Percentiles rank a stretch among this genome's conserved stretches.
These are phyloP conservation scores for Dysmachus trigonus DNA, from an alignment of 2,888 invertebrate species.

Conservation along the genomic window DNA sequence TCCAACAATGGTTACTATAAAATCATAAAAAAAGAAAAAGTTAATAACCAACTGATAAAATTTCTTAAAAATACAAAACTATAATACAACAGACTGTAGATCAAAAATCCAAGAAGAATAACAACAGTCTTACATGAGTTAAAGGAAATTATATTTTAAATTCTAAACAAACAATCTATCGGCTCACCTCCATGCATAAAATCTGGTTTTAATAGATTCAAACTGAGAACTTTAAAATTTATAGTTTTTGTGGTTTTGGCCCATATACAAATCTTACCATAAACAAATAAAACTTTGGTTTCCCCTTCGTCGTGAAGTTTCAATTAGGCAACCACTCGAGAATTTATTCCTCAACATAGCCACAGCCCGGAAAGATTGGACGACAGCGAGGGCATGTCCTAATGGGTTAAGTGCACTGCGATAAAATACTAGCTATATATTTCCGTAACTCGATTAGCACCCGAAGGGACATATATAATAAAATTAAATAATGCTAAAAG, in stretches of 20 bases:
- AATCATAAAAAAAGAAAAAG: too few relatives aligned
- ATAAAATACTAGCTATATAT: constrained; percentile 1
- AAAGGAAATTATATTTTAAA: neutral
- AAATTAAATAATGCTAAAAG: constrained; percentile 30
- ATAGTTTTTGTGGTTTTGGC: constrained; percentile 1
- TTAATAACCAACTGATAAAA: too few relatives aligned
- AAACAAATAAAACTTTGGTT: constrained; percentile 11
- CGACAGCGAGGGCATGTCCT: neutral
- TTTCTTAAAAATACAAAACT: too few relatives aligned
- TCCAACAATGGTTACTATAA: too few relatives aligned
- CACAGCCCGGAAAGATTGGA: neutral
- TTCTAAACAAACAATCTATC: neutral
- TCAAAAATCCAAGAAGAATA: too few relatives aligned
- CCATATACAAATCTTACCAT: neutral
- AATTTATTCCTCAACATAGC: neutral
- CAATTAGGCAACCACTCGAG: neutral
- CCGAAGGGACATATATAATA: constrained; percentile 10
- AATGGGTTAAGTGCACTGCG: constrained; percentile 14
- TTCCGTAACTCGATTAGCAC: neutral
- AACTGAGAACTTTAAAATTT: neutral
- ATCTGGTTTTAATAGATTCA: neutral
- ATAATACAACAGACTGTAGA: too few relatives aligned
- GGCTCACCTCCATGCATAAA: neutral
- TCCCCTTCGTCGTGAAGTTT: neutral
- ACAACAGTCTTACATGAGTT: too few relatives aligned